Conservation (phyloP, 2,113 vertebrate genomes). For the Emberiza fucata region DNA sequence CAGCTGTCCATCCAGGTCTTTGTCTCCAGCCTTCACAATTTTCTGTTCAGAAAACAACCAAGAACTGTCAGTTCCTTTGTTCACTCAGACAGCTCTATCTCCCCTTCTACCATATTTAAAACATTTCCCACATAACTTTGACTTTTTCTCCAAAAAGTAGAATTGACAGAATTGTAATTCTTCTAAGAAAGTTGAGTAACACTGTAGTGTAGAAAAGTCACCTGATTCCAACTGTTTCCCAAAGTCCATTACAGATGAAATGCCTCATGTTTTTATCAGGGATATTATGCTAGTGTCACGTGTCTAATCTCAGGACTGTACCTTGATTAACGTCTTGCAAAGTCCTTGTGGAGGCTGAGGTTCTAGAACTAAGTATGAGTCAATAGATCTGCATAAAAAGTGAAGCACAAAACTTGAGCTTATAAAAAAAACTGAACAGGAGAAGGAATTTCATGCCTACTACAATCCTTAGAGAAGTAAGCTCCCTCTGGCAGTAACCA, state of each 20-base stretch:
- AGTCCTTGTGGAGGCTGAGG: not conserved
- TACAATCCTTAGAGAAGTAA: not conserved
- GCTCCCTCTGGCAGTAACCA: slow-evolving; percentile 2
- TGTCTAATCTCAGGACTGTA: not conserved
- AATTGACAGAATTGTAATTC: not conserved
- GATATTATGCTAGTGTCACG: not conserved
- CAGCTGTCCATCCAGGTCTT: slow-evolving; percentile 92
- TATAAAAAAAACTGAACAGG: not conserved
- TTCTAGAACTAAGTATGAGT: not conserved
- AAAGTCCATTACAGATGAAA: not conserved
- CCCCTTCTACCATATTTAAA: not conserved
- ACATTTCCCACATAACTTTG: not conserved
- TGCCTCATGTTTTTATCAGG: not conserved
- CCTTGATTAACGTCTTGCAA: not conserved
- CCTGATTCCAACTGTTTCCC: not conserved
- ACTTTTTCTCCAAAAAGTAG: not conserved
- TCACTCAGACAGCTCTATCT: not conserved
- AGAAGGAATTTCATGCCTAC: not conserved
- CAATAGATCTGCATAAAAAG: not conserved
- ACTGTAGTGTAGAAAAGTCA: not conserved
- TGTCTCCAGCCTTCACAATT: slow-evolving; percentile 94
- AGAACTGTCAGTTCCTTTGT: not conserved
- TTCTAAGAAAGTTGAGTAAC: not conserved
- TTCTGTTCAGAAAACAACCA: slow-evolving; percentile 74
- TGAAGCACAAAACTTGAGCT: not conserved